Conservation (phyloP, 2,113 vertebrate genomes). For the Erpornis zantholeuca region DNA sequence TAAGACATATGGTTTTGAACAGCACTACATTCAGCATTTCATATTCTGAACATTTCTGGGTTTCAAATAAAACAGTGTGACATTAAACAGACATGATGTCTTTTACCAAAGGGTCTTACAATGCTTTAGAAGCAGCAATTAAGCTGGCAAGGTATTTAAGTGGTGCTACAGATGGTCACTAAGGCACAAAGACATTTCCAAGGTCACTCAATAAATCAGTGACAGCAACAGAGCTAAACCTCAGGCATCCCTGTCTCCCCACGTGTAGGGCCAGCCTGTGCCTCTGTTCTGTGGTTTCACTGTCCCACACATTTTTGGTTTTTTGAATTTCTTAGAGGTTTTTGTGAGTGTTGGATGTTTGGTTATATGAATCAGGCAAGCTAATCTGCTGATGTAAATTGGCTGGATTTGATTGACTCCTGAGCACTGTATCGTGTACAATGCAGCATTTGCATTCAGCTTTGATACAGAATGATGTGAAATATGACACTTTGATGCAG, state of each 20-base stretch:
- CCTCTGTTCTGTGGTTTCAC: background rate
- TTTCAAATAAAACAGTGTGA: slow-evolving; percentile 7
- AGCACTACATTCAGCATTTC: background rate
- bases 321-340: background rate
- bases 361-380: background rate
- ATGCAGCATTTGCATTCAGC: background rate
- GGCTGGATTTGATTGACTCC: background rate
- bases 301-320: background rate
- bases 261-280: background rate
- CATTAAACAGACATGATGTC: slow-evolving; percentile 9
- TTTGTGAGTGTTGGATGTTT: background rate
- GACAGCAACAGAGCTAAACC: slow-evolving; percentile 3
- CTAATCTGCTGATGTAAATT: slow-evolving; percentile 9
- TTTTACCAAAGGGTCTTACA: background rate
- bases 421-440: background rate
- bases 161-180: slow-evolving; percentile 42
- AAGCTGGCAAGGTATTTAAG: slow-evolving; percentile 36
- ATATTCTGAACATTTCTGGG: background rate
- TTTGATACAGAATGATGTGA: background rate
- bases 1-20: slow-evolving; percentile 6
- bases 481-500: slow-evolving; percentile 15
- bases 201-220: slow-evolving; percentile 60
- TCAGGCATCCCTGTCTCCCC: background rate
- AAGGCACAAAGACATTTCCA: slow-evolving; percentile 38
- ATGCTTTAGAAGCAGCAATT: slow-evolving; percentile 22